A percentile compares a stretch with the other conserved stretches of the same genome.
phyloP scores from a whole-genome alignment of 2,797 vertebrate species.

The Mycteria americana region DNA sequence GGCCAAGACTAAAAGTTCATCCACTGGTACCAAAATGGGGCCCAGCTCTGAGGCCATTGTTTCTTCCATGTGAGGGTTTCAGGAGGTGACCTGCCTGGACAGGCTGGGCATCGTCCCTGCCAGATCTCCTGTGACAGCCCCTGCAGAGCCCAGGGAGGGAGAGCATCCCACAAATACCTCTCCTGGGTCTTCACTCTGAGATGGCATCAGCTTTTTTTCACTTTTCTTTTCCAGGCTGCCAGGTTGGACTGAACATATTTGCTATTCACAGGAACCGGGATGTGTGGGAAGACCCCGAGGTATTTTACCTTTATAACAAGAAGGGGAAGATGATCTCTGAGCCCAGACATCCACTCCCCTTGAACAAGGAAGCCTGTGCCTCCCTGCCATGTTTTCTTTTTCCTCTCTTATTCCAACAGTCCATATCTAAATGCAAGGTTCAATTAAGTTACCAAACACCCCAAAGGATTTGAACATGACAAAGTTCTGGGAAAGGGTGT shows the following conservation, averaged over 20 bases:
- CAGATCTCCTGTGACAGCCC: neutral
- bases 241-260: conserved; percentile 43
- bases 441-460: neutral
- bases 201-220: neutral
- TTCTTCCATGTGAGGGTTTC: neutral
- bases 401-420: neutral
- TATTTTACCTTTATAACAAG: conserved; percentile 28
- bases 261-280: conserved; percentile 68
- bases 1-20: neutral
- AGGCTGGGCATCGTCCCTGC: neutral
- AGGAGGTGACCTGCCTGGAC: neutral
- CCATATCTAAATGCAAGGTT: neutral
- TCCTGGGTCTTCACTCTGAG: neutral
- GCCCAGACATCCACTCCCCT: neutral
- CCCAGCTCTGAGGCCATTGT: neutral
- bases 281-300: conserved; percentile 73
- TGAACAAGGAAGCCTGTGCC: neutral
- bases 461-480: neutral
- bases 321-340: neutral
- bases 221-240: conserved; percentile 20
- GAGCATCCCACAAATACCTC: neutral
- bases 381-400: neutral
- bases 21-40: neutral
- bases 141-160: neutral
- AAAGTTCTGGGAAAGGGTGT: neutral